phyloP scores from a whole-genome alignment of 2,797 vertebrate species.

The Xiphophorus birchmanni region DNA sequence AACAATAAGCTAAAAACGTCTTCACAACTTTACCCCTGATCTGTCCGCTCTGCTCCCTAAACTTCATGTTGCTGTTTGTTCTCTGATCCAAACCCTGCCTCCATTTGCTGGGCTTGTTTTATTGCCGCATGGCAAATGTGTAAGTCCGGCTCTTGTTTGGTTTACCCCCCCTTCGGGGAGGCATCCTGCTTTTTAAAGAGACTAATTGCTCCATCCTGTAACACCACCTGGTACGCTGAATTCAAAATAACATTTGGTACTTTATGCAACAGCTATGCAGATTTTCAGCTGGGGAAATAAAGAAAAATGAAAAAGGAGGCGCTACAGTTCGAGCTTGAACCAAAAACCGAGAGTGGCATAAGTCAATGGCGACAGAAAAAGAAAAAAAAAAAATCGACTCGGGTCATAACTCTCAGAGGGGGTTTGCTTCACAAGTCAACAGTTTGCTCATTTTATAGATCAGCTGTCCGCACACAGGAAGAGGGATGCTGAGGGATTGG shows the following conservation, averaged over 20 bases:
- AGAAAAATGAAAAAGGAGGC: not conserved
- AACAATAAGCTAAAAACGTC: not conserved
- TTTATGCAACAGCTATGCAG: not conserved
- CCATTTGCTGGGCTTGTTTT: constrained; percentile 4
- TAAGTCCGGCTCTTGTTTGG: not conserved
- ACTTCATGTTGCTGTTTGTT: not conserved
- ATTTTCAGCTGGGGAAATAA: too few relatives aligned
- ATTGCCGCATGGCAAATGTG: not conserved
- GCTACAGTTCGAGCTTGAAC: not conserved
- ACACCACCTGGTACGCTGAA: constrained; percentile 3
- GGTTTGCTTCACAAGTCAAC: constrained; percentile 2
- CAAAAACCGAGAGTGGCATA: not conserved
- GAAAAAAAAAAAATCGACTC: not conserved
- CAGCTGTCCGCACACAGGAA: not conserved
- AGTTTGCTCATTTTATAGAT: constrained; percentile 4
- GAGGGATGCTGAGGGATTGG: constrained; percentile 8
- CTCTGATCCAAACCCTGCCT: not conserved
- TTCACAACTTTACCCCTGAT: not conserved
- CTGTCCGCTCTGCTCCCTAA: not conserved
- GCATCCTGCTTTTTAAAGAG: constrained; percentile 1
- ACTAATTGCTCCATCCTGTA: constrained; percentile 11
- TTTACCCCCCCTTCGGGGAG: not conserved
- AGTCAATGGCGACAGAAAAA: not conserved
- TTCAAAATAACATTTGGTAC: constrained; percentile 2
- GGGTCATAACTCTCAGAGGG: not conserved